Evolutionary conservation across 2,797 vertebrate species (phyloP), one percentile per base, ranked within the genome.

Genomic region (Sylvilagus floridanus): DNA sequence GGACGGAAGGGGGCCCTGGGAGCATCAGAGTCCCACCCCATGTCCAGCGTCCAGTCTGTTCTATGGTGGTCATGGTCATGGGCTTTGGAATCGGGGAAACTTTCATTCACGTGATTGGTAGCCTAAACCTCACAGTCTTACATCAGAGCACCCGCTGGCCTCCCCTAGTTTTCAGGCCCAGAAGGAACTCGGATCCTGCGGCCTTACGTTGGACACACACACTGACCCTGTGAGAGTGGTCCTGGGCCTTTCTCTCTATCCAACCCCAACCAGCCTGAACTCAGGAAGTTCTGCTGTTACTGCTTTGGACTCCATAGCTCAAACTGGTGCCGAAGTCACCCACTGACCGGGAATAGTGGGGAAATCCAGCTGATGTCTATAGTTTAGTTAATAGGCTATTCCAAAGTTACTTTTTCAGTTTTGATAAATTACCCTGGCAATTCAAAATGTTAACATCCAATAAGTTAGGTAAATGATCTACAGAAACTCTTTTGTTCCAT

Each of bases 21-120:
- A 19, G 54, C 54, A 54, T 62, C 32, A 47, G 52, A 66, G 8
- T 4, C 1, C 16, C 50, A 2, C 60, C 17, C 63, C 54, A 14
- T 54, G 84, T 47, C 3, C 5, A 82, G 47, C 7, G 57, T 30
- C 69, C 65, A 35, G 22, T 42, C 54, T 47, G 32, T 35, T 32
- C 69, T 32, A 7, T 14, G 5, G 7, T 1, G 0, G 28, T 11
- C 24, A 24, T 0, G 1, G 14, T 57, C 54, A 5, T 1, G 30
- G 50, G 50, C 54, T 78, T 57, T 62, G 5, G 88, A 30, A 8
- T 47, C 79, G 28, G 76, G 77, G 68, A 65, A 60, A n/a, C 54
- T 52, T 85, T n/a, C 35, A 37, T 42, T 28, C 32, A 24, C 2
- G 19, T 26, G 66, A 57, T 65, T 24, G 22, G 37, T 60, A 52